These are phyloP conservation scores for Rattus rattus DNA, from an alignment of 2,113 vertebrate genomes.

Conservation along the genomic window DNA sequence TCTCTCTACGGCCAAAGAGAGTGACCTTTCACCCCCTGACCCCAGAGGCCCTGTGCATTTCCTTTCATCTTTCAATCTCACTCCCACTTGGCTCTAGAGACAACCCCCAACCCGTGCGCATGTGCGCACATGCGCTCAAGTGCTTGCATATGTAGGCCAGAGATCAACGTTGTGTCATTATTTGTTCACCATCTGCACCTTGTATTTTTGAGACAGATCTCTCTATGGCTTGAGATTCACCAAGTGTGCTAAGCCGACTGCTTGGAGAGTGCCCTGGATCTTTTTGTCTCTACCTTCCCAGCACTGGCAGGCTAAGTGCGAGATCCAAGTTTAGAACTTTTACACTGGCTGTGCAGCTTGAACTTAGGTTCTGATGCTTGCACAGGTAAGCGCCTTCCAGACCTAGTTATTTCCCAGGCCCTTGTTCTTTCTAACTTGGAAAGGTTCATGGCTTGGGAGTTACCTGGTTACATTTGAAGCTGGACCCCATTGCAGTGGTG, in stretches of 20 bases:
- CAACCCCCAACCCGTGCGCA: too few species aligned
- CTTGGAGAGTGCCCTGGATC: neutral
- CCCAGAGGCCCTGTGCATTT: neutral
- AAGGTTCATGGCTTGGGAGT: neutral
- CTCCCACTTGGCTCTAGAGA: neutral
- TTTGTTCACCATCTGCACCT: too few species aligned
- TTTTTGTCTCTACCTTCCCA: neutral
- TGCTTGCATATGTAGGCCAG: neutral
- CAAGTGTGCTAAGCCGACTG: neutral
- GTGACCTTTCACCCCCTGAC: conserved; percentile 17
- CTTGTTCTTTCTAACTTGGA: neutral
- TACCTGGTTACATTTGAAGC: neutral
- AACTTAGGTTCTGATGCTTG: neutral
- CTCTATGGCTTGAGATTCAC: neutral
- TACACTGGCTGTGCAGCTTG: neutral
- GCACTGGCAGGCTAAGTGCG: too few species aligned
- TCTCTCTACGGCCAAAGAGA: neutral
- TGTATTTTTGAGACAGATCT: neutral
- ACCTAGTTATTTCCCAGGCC: neutral
- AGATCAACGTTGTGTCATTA: too few species aligned
- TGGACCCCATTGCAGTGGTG: accelerated
- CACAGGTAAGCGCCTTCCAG: neutral
- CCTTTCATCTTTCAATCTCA: conserved; percentile 39
- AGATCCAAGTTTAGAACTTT: neutral
- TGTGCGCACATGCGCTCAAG: accelerated